Base-by-base conservation (phyloP, 2,888 invertebrate genomes). In the Pterobdella sp. region DNA sequence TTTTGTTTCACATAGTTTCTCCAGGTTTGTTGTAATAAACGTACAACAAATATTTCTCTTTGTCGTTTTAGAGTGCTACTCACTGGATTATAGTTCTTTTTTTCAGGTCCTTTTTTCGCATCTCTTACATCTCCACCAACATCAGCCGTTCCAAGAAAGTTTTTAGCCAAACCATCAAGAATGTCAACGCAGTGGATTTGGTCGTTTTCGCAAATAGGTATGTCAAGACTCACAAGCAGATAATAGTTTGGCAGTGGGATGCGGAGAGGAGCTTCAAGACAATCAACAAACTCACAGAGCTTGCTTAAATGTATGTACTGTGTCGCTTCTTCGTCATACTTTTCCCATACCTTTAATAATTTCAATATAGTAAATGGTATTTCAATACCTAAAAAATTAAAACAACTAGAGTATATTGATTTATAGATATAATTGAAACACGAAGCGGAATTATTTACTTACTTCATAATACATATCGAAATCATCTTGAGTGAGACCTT, bases 181-280 rank as follows among this genome's bases (percentile, higher is more conserved):
- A 97, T 95, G 87, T 97, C 96, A 83, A 95, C 94, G 86, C 96
- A 97, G 88, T 93, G 95, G 90, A 95, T 93, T 86, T 91, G 88
- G 85, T 96, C 95, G 79, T 92, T 84, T 85, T 94, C 93, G 87
- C 95, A 97, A 84, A 97, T 96, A 78, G 95, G 93, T 84, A 97
- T 95, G 86, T 96, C 94, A 93, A 97, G 93, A 81, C 93, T 93
- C 84, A 96, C 93, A 84, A 97, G 92, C 88, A 95, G 94, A 87
- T 94, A 95, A 65, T 63, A 94, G 86, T 96, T 96, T 79, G 96
- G 96, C 85, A 94, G 94, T 86, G 94, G 94, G 81, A 97, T 94
- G 87, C 94, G 78, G 80, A 97, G 87, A 78, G 96, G 97, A 77
- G 94, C 93, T 84, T 97, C 96, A 78, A 97, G 88, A 79, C 93